Conservation (phyloP, 2,113 vertebrate species). For the Castor canadensis region DNA sequence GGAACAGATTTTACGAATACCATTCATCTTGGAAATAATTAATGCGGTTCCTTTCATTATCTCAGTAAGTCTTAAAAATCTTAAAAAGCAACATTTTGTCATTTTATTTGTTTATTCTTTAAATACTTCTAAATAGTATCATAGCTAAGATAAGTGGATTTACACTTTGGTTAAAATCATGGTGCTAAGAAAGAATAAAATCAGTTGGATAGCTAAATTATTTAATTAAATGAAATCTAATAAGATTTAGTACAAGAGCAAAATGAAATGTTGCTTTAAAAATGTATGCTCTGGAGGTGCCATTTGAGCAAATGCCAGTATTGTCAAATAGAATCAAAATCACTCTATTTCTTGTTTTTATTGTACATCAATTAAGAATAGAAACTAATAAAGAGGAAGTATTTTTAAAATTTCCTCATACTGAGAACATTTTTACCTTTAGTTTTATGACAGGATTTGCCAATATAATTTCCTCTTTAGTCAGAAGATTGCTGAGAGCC, state of each 20-base stretch:
- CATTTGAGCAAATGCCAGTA: neutral
- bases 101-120: neutral
- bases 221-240: slow-evolving; percentile 37
- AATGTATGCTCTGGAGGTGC: neutral
- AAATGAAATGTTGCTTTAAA: slow-evolving; percentile 7
- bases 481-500: neutral
- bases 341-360: neutral
- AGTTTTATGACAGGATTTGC: neutral
- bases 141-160: neutral
- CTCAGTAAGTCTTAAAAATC: slow-evolving; percentile 84
- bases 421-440: neutral
- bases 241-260: neutral
- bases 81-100: neutral
- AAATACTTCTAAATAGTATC: neutral
- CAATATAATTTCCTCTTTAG: neutral
- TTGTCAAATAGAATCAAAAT: neutral
- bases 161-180: neutral
- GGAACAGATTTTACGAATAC: slow-evolving; percentile 90
- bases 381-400: neutral
- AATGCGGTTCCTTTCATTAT: slow-evolving; percentile 92
- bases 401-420: neutral
- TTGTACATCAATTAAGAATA: neutral
- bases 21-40: slow-evolving; percentile 91
- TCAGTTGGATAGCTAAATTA: neutral
- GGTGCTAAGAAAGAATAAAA: neutral